phyloP scores from a whole-genome alignment of 2,888 invertebrate species.

The Kryphioiulus occultus region DNA sequence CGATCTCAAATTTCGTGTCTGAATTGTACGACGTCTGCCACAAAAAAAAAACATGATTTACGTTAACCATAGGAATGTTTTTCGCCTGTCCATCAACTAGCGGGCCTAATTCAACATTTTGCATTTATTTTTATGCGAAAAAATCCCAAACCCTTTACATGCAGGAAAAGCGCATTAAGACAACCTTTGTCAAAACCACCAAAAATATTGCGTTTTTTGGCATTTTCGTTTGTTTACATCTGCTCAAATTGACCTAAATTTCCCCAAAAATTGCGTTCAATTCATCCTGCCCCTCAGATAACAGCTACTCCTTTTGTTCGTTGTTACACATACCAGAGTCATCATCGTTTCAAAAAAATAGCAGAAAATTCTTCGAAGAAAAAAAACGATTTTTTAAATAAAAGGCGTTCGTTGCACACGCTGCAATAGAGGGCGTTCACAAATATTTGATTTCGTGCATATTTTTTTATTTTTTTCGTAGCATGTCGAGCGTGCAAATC shows the following conservation, averaged over 20 bases:
- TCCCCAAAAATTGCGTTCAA: background rate
- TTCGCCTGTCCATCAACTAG: background rate
- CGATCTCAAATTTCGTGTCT: conserved; percentile 11
- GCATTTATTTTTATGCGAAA: background rate
- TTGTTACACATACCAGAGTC: background rate
- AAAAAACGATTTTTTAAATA: background rate
- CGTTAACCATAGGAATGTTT: background rate
- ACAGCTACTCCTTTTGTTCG: conserved; percentile 32
- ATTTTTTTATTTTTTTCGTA: background rate
- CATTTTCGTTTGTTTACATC: conserved; percentile 32
- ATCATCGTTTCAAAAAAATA: conserved; percentile 1
- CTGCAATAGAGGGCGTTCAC: conserved; percentile 18
- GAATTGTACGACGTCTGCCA: background rate
- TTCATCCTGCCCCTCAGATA: background rate
- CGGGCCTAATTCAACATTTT: background rate
- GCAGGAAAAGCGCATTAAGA: background rate
- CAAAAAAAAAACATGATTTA: background rate
- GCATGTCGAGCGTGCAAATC: background rate
- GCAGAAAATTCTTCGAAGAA: background rate
- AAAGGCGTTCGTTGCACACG: conserved; percentile 20
- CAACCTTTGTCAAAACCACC: background rate
- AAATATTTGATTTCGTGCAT: conserved; percentile 3
- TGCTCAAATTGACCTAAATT: background rate
- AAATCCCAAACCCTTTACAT: background rate
- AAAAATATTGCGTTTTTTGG: conserved; percentile 25